Percentiles rank a stretch among this genome's conserved stretches.
These are phyloP conservation scores for Hephaestus fuliginosus DNA, from an alignment of 2,797 vertebrate genomes.

Conservation along the genomic window DNA sequence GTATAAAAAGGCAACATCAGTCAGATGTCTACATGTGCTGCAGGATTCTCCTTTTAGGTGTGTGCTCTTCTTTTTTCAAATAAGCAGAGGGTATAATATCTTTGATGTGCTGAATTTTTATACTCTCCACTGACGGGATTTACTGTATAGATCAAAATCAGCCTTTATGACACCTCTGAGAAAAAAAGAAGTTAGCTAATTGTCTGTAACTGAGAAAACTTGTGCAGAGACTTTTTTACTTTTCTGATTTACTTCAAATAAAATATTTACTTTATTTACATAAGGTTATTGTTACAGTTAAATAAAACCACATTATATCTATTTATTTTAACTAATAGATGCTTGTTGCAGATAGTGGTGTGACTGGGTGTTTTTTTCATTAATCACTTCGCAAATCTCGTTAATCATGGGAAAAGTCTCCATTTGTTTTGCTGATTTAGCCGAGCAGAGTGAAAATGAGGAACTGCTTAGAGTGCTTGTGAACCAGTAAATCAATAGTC, in stretches of 20 bases:
- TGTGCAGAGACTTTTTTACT: background rate
- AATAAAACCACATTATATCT: background rate
- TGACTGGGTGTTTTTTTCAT: background rate
- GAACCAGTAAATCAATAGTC: constrained; percentile 60
- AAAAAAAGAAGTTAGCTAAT: constrained; percentile 9
- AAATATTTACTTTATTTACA: constrained; percentile 14
- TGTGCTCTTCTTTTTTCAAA: constrained; percentile 34
- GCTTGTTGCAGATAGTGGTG: background rate
- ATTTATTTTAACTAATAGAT: background rate
- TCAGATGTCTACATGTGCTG: constrained; percentile 17
- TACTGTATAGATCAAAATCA: constrained; percentile 58
- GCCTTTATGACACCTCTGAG: constrained; percentile 44
- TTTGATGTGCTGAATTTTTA: constrained; percentile 64
- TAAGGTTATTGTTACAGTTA: background rate
- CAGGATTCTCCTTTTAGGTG: constrained; percentile 41
- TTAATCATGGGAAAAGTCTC: background rate
- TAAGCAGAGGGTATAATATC: constrained; percentile 45
- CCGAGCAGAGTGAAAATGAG: constrained; percentile 34
- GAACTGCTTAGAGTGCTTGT: constrained; percentile 24
- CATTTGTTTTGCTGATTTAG: constrained; percentile 32
- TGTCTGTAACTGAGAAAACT: constrained; percentile 4
- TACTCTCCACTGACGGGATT: constrained; percentile 60
- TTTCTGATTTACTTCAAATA: background rate
- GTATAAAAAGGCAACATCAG: constrained; percentile 31
- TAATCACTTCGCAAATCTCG: background rate